Percentiles rank a stretch among this genome's conserved stretches.
Conservation (phyloP, 1,140 invertebrate genomes). For the Sycophaga agraensis region DNA sequence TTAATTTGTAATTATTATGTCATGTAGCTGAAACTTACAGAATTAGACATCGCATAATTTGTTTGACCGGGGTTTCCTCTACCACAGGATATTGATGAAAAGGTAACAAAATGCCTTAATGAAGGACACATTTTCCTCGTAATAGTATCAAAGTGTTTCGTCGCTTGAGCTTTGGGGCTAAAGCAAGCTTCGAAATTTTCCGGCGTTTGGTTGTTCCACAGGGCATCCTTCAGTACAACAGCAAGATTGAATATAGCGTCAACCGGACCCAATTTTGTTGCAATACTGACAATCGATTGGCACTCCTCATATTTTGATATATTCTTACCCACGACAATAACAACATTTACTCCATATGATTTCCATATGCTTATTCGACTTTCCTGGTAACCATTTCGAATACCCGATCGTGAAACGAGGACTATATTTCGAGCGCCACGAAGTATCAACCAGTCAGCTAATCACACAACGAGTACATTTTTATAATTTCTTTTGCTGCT, state of each 20-base stretch:
- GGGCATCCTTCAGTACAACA: conserved; percentile 61
- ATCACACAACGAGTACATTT: too few species aligned
- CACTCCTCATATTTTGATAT: conserved; percentile 55
- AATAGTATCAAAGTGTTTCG: conserved; percentile 56
- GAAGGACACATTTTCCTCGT: conserved; percentile 58
- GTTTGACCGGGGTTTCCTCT: conserved; percentile 77
- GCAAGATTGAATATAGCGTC: conserved; percentile 81
- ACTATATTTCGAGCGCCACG: conserved; percentile 70
- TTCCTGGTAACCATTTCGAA: conserved; percentile 71
- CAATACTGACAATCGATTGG: conserved; percentile 62
- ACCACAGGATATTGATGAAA: conserved; percentile 77
- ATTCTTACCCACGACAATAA: conserved; percentile 57
- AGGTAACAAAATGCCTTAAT: conserved; percentile 64
- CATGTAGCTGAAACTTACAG: conserved; percentile 37
- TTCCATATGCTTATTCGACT: conserved; percentile 56
- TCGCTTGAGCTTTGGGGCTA: conserved; percentile 57
- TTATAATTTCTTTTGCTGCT: too few species aligned
- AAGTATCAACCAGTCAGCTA: conserved; percentile 70
- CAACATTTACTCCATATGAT: conserved; percentile 58
- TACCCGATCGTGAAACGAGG: conserved; percentile 69
- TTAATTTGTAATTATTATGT: not conserved
- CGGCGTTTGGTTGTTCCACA: conserved; percentile 60
- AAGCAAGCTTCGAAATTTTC: conserved; percentile 56
- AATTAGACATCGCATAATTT: conserved; percentile 72
- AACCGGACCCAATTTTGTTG: conserved; percentile 64